Evolutionary conservation across 2,113 vertebrate species (phyloP), one percentile per base, ranked within the genome.

Genomic region (Geococcyx californianus): DNA sequence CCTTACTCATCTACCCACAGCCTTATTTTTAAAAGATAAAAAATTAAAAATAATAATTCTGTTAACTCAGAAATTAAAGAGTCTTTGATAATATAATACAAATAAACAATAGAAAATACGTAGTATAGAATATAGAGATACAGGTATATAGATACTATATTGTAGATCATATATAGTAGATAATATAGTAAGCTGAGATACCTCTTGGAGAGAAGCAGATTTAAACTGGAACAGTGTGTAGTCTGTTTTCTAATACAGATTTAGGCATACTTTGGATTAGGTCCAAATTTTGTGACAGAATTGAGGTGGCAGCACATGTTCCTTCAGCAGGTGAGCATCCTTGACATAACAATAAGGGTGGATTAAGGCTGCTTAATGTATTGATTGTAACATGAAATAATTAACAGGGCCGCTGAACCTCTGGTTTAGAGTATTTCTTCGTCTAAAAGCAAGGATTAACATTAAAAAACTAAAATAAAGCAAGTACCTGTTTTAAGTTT

Each of bases 381-480:
- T 36, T 60, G n/a, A 52, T 23, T 68, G 23, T 36, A 81, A 84
- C 68, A 26, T 36, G 38, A 91, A 77, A 87, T 91, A 83, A 87
- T 80, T 44, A 92, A 49, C 23, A 88, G 86, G 25, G 40, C 72
- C 66, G 36, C 72, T 70, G 75, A 80, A 76, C 26, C 5, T 47
- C 73, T 56, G 56, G 31, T 60, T 89, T 44, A 68, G 56, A 67
- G 29, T 60, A 76, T 90, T 95, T 92, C 74, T 95, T 93, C 82
- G 58, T 16, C 16, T 68, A 60, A 95, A 96, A 79, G 81, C 77
- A 76, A 49, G 64, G n/a, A 68, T n/a, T 95, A 82, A 68, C 19
- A 88, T 83, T 79, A 92, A 91, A 87, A 88, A 62, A 70, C 4
- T 2, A 33, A 56, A 84, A 56, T 15, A 52, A 79, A 58, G 36